Conservation (phyloP, 1,140 invertebrate genomes). For the Harpegnathos saltator region DNA sequence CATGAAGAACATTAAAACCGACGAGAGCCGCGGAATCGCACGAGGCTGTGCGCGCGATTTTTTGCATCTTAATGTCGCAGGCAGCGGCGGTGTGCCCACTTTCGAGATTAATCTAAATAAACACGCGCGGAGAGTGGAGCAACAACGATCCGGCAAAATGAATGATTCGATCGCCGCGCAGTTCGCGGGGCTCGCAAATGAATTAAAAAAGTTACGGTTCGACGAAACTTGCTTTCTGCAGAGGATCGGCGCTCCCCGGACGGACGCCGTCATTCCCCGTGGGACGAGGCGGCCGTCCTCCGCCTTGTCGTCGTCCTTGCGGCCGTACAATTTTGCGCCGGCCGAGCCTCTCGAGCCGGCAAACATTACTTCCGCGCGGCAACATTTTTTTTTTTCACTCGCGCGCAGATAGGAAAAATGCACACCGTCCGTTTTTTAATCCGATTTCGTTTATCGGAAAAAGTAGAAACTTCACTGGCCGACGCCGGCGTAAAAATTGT, state of each 20-base stretch:
- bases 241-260: background rate
- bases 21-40: background rate
- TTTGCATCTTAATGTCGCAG: background rate
- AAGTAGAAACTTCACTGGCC: slow-evolving; percentile 61
- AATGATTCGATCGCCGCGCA: background rate
- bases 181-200: background rate
- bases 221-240: background rate
- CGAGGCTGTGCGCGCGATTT: background rate
- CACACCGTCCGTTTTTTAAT: slow-evolving; percentile 69
- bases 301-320: background rate
- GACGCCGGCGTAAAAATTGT: slow-evolving; percentile 61
- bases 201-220: background rate
- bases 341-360: background rate
- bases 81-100: background rate
- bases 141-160: background rate
- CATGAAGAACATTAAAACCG: slow-evolving; percentile 13
- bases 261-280: background rate
- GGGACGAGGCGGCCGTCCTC: background rate
- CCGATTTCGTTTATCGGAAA: slow-evolving; percentile 74
- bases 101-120: slow-evolving; percentile 15
- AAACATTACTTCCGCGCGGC: slow-evolving; percentile 34
- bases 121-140: too few relatives aligned
- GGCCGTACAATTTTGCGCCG: slow-evolving; percentile 14
- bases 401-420: slow-evolving; percentile 53
- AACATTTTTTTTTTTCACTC: slow-evolving; percentile 49